Base-by-base conservation (phyloP, 2,113 vertebrate species). In the Saguinus midas region DNA sequence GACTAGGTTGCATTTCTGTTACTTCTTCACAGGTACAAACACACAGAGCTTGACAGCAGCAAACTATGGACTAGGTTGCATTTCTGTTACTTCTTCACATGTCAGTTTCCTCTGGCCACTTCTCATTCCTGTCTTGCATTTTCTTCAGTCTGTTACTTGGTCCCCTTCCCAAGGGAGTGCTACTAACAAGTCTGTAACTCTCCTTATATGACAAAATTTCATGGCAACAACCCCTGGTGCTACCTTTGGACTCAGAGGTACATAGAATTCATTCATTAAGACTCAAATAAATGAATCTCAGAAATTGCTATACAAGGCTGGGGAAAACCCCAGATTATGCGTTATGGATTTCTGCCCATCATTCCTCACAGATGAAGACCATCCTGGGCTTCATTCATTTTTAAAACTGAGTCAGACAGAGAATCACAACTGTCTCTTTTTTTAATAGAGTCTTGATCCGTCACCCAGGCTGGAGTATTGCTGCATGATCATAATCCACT, bases 41-140 rank as follows among this genome's bases (percentile, higher is more conserved):
- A 12, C 13, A 14, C 4, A 25, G 13, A 20, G 14, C 50, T 23
- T 75, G 3, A 8, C 1, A 7, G 29, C 0, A 84, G 32, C 21
- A 23, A 35, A 32, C 82, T 29, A 14, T 1, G 9, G 48, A 48
- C 4, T 14, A 1, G 17, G 4, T 14, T 37, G 35, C 2, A 35
- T 72, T 29, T 20, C 2, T 18, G 8, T 20, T 2, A 2, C 1
- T 55, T 8, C 29, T 12, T 35, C 0, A 18, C 13, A 35, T n/a
- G 57, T 43, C 37, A 4, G 29, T 21, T 10, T 58, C n/a, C n/a
- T n/a, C 13, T n/a, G 11, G 35, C 18, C 2, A 0, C 5, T 35
- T 27, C 2, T 58, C 20, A 11, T 48, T 43, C 17, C 5, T 10
- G 18, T 6, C 17, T 32, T 66, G 16, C 3, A 17, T 29, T 87